These are phyloP conservation scores for Clarias pachynema DNA, from an alignment of 2,797 vertebrate species.

Conservation along the genomic window DNA sequence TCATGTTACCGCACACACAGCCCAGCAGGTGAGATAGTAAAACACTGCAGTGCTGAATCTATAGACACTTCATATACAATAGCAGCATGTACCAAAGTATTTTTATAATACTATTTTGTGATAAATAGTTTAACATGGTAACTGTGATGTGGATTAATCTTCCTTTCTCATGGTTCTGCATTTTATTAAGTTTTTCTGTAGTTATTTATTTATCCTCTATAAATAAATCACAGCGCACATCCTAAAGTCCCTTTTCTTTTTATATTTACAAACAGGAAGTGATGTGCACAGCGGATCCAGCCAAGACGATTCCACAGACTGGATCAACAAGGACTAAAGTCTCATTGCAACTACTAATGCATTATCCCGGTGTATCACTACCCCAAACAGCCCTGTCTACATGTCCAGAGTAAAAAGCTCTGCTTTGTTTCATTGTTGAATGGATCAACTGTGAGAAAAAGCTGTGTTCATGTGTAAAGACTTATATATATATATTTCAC, in stretches of 20 bases:
- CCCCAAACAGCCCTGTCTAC: neutral
- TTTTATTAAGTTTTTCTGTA: neutral
- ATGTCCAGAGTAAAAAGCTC: neutral
- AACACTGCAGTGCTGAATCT: neutral
- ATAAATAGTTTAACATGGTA: neutral
- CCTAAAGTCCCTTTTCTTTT: slow-evolving; percentile 16
- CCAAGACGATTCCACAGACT: slow-evolving; percentile 82
- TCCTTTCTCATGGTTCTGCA: neutral
- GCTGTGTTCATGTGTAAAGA: neutral
- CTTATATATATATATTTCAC: slow-evolving; percentile 8
- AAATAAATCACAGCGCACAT: neutral
- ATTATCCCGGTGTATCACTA: neutral
- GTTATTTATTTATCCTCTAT: neutral
- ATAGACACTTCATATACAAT: neutral
- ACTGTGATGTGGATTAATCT: neutral
- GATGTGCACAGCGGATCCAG: slow-evolving; percentile 50
- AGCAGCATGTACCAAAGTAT: neutral
- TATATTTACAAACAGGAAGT: slow-evolving; percentile 55
- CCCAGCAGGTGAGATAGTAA: slow-evolving; percentile 54
- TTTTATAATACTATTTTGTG: neutral
- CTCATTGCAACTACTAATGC: neutral
- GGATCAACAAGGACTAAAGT: slow-evolving; percentile 87
- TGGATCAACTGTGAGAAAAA: neutral
- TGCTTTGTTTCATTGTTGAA: neutral
- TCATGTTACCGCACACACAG: slow-evolving; percentile 48